Conservation (phyloP, 2,797 vertebrate species). For the Propithecus deckenii region DNA sequence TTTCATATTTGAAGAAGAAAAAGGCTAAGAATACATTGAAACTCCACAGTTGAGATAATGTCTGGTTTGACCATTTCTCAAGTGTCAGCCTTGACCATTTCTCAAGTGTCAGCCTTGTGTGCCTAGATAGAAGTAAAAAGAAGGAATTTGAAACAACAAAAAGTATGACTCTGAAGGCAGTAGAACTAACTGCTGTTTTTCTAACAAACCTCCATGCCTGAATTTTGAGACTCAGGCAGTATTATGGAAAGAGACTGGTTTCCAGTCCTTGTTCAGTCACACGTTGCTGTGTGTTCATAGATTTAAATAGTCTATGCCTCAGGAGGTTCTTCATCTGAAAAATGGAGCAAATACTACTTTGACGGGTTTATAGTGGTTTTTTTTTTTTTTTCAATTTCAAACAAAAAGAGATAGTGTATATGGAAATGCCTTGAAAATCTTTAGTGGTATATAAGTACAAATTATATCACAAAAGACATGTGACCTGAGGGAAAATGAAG, state of each 20-base stretch:
- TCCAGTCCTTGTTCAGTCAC: background rate
- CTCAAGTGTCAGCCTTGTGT: background rate
- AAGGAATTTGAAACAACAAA: conserved; percentile 17
- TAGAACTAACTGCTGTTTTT: background rate
- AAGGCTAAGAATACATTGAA: background rate
- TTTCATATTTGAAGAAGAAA: conserved; percentile 8
- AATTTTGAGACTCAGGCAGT: background rate
- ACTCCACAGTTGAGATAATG: background rate
- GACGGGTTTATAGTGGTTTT: background rate
- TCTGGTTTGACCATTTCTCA: conserved; percentile 6
- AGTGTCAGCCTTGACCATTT: background rate
- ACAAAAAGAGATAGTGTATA: background rate
- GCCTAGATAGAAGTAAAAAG: background rate
- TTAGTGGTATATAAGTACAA: background rate
- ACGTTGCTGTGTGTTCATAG: background rate
- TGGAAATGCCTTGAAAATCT: conserved; percentile 7
- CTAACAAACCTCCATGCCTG: background rate
- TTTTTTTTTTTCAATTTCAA: background rate
- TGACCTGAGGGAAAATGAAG: background rate
- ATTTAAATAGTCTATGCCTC: background rate
- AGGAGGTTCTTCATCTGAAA: background rate
- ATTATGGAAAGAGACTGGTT: background rate
- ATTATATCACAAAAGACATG: conserved; percentile 31
- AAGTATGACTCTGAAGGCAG: background rate
- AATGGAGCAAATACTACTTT: conserved; percentile 4